These are phyloP conservation scores for Mastigias papua DNA, from an alignment of 30 jellyfish, hydroid and myxozoan species.

Conservation along the genomic window DNA sequence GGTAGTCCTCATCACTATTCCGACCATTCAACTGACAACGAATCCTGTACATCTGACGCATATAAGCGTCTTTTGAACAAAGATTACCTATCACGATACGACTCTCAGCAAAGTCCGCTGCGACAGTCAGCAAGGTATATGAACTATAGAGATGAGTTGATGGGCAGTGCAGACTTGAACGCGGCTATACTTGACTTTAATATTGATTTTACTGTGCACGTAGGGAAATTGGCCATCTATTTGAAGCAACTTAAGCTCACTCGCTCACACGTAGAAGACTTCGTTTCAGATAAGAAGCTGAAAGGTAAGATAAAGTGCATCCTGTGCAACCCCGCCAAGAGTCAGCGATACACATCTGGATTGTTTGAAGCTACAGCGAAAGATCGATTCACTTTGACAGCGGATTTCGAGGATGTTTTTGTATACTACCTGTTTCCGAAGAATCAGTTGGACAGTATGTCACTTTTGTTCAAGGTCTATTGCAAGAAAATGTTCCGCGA, in stretches of 20 bases:
- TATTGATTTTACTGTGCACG: constrained; percentile 93
- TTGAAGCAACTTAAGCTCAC: constrained; percentile 82
- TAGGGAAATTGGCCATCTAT: constrained; percentile 90
- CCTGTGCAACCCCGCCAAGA: constrained; percentile 87
- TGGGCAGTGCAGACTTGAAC: constrained; percentile 50
- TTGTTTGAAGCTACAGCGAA: constrained; percentile 85
- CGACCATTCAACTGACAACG: constrained; percentile 95
- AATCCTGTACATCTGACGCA: constrained; percentile 88
- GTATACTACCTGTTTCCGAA: constrained; percentile 91
- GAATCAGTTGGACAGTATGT: constrained; percentile 86
- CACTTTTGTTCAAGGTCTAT: constrained; percentile 83
- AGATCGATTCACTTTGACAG: constrained; percentile 65
- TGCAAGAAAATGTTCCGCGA: constrained; percentile 88
- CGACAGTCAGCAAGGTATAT: constrained; percentile 53
- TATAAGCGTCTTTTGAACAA: constrained; percentile 73
- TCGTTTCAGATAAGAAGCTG: constrained; percentile 78
- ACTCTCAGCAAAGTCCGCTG: constrained; percentile 72
- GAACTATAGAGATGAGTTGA: constrained; percentile 50
- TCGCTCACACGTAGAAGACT: constrained; percentile 81
- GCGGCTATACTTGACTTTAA: constrained; percentile 83
- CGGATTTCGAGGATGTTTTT: constrained; percentile 90
- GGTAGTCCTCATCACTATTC: constrained; percentile 96
- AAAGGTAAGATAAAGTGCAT: constrained; percentile 88
- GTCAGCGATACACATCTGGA: constrained; percentile 80
- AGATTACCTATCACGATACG: constrained; percentile 69